A percentile compares a stretch with the other conserved stretches of the same genome.
Conservation (phyloP, 2,113 vertebrate genomes). For the Actinemys pallida region DNA sequence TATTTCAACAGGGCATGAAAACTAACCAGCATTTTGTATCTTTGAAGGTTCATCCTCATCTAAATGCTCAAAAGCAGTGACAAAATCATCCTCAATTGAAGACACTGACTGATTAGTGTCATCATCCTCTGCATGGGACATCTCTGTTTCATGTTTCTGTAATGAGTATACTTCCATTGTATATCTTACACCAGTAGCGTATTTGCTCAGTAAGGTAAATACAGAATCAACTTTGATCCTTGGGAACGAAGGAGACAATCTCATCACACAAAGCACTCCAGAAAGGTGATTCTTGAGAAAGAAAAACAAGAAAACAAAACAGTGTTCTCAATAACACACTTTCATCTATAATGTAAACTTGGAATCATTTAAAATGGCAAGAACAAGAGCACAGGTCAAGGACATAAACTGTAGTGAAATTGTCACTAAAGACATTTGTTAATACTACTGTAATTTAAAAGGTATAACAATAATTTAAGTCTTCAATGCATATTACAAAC, state of each 20-base stretch:
- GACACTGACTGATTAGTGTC: slow-evolving; percentile 98
- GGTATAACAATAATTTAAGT: not conserved
- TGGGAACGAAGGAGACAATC: slow-evolving; percentile 83
- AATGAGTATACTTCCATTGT: slow-evolving; percentile 84
- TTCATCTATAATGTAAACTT: not conserved
- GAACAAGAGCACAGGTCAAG: not conserved
- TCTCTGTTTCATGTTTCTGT: slow-evolving; percentile 77
- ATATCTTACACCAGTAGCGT: slow-evolving; percentile 87
- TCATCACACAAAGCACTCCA: slow-evolving; percentile 91
- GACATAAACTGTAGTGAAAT: not conserved
- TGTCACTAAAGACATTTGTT: not conserved
- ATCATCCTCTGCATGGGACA: slow-evolving; percentile 88
- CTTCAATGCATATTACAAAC: not conserved
- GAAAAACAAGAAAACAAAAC: slow-evolving; percentile 48
- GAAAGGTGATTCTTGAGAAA: slow-evolving; percentile 73
- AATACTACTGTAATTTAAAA: not conserved
- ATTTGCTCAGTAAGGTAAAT: slow-evolving; percentile 90
- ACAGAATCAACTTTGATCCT: slow-evolving; percentile 81
- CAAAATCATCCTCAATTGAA: slow-evolving; percentile 98
- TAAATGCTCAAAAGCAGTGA: slow-evolving; percentile 96
- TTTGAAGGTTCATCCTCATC: slow-evolving; percentile 91
- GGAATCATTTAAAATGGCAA: slow-evolving; percentile 1
- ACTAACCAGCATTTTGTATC: slow-evolving; percentile 78
- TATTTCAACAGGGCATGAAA: not conserved
- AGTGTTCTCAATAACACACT: slow-evolving; percentile 4